phyloP scores from a whole-genome alignment of 2,113 vertebrate species.

The Bagarius yarrelli region DNA sequence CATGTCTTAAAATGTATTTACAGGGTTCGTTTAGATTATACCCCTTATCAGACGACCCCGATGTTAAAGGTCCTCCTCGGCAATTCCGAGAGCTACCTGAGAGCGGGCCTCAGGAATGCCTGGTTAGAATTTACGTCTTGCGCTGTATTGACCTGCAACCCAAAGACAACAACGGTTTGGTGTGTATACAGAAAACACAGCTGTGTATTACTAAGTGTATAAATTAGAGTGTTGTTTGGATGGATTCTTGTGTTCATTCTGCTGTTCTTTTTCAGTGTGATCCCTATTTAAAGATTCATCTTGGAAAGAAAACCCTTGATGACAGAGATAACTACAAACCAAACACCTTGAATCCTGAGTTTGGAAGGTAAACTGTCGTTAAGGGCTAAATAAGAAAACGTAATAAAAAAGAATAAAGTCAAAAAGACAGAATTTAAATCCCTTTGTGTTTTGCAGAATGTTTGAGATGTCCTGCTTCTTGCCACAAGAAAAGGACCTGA shows the following conservation, averaged over 20 bases:
- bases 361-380: slow-evolving; percentile 81
- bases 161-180: slow-evolving; percentile 93
- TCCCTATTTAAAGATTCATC: slow-evolving; percentile 91
- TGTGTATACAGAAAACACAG: slow-evolving; percentile 60
- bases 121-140: slow-evolving; percentile 87
- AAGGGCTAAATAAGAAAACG: neutral
- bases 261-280: slow-evolving; percentile 78
- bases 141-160: slow-evolving; percentile 85
- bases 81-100: slow-evolving; percentile 93
- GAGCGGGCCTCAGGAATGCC: slow-evolving; percentile 88
- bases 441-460: slow-evolving; percentile 73
- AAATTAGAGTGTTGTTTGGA: neutral
- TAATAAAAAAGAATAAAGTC: neutral
- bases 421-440: neutral
- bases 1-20: neutral
- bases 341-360: slow-evolving; percentile 86
- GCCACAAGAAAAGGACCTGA: slow-evolving; percentile 97
- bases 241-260: neutral
- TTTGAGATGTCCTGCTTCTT: slow-evolving; percentile 93
- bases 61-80: slow-evolving; percentile 77
- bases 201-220: neutral
- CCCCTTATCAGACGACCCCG: slow-evolving; percentile 82
- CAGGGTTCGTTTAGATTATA: slow-evolving; percentile 94
- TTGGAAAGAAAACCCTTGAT: slow-evolving; percentile 86
- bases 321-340: slow-evolving; percentile 92